phyloP scores from a whole-genome alignment of 2,113 vertebrate genomes.

The Urocitellus parryii region DNA sequence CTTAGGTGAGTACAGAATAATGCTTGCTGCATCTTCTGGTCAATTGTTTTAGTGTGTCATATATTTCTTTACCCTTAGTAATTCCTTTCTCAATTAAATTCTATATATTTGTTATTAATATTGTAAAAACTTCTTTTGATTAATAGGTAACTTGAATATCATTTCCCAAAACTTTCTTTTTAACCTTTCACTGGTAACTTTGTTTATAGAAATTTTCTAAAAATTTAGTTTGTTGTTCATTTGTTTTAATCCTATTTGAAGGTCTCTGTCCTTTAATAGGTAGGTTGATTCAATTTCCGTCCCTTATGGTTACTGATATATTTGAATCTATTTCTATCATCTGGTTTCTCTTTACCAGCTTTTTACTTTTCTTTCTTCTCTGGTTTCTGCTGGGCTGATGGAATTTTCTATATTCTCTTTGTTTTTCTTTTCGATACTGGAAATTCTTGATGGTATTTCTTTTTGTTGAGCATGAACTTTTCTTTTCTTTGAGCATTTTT shows the following conservation, averaged over 20 bases:
- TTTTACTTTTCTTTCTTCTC: constrained; percentile 29
- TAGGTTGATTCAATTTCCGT: constrained; percentile 49
- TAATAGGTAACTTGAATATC: not conserved
- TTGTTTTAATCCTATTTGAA: constrained; percentile 46
- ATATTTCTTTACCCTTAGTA: constrained; percentile 20
- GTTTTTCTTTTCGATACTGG: not conserved
- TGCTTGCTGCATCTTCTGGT: not conserved
- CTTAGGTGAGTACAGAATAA: not conserved
- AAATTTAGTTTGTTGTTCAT: constrained; percentile 37
- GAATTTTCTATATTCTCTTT: not conserved
- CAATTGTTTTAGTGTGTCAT: not conserved
- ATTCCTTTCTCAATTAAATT: not conserved
- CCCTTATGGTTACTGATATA: constrained; percentile 34
- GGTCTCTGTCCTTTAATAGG: constrained; percentile 54
- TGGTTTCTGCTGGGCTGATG: not conserved
- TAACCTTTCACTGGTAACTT: constrained; percentile 38
- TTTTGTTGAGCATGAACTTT: not conserved
- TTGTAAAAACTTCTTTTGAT: constrained; percentile 9
- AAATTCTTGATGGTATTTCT: not conserved
- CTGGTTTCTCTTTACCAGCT: constrained; percentile 17
- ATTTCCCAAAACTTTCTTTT: constrained; percentile 26
- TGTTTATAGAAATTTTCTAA: constrained; percentile 14
- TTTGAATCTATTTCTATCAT: constrained; percentile 32
- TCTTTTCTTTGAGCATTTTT: not conserved
- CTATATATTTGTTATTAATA: not conserved